phyloP scores from a whole-genome alignment of 2,797 vertebrate species.

The Aplochiton taeniatus region DNA sequence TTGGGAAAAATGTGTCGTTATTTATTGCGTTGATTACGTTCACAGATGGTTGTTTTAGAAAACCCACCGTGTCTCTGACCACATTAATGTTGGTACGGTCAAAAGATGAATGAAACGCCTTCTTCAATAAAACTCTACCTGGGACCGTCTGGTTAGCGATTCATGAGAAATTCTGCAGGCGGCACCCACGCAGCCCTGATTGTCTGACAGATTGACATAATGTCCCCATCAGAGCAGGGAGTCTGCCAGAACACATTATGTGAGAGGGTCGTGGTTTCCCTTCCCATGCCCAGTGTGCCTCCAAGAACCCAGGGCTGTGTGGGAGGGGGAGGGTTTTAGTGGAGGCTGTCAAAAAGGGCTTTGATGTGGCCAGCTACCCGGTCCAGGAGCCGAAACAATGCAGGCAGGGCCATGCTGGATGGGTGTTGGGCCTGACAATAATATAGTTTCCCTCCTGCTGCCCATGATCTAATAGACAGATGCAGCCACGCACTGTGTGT shows the following conservation, averaged over 20 bases:
- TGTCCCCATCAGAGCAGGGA: conserved; percentile 5
- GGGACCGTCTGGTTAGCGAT: too few species aligned
- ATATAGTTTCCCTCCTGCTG: conserved; percentile 33
- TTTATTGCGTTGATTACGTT: too few species aligned
- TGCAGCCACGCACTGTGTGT: conserved; percentile 28
- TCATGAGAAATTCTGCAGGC: too few species aligned
- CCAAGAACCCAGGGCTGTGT: conserved; percentile 53
- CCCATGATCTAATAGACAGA: conserved; percentile 32
- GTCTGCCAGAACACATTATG: conserved; percentile 33
- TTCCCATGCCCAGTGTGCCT: conserved; percentile 52
- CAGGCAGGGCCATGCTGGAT: conserved; percentile 17
- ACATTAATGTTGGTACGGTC: background rate
- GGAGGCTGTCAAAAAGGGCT: conserved; percentile 40
- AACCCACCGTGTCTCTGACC: background rate
- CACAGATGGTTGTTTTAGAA: background rate
- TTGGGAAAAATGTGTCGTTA: too few species aligned
- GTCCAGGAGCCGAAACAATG: conserved; percentile 49
- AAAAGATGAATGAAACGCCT: too few species aligned
- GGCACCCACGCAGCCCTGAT: too few species aligned
- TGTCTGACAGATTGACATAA: too few species aligned
- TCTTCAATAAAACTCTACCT: too few species aligned
- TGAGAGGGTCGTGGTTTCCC: conserved; percentile 53
- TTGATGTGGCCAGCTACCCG: conserved; percentile 49
- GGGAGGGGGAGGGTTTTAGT: background rate
- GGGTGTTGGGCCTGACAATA: conserved; percentile 26